Base-by-base conservation (phyloP, 1,140 invertebrate genomes). In the Scaptomyza hsui region DNA sequence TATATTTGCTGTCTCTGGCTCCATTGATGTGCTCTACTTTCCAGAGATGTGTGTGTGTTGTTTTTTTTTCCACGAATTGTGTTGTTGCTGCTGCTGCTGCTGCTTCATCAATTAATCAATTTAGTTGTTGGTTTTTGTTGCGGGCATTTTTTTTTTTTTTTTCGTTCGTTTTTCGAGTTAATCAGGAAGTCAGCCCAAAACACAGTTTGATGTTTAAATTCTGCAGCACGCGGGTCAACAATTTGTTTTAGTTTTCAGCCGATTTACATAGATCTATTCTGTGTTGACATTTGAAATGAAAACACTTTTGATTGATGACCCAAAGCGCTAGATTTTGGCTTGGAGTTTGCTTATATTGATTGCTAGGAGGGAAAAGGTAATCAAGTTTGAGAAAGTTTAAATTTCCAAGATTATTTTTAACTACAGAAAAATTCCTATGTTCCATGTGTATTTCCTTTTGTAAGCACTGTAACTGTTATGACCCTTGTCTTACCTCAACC, bases 41-140 rank as follows among this genome's bases (percentile, higher is more conserved):
- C 6, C 0, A 47, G 37, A 42, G 19, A 42, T 42, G 19, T 32
- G 6, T 51, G 4, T 37, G 12, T 52, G 42, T 45, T 47, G 32
- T 48, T 5, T 29, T 61, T 63, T 79, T 80, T 82, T 80, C 76
- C 77, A 76, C 63, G 81, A 69, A 85, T 76, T 73, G 62, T 72
- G 49, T 32, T 29, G 26, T 7, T 29, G 72, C 72, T 72, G 48
- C 47, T 1, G 19, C 19, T 29, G 70, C 21, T 62, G 74, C n/a
- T 61, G 79, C 63, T 79, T 85, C 81, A 79, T 85, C 80, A 85
- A 86, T 85, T 85, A 85, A 85, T 85, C 80, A 85, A 85, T 86
- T 81, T 80, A 39, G 47, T 69, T 67, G 63, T 60, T 85, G 80
- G 53, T 85, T 83, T 83, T 59, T 65, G 78, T 81, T 72, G 47